Evolutionary conservation across 2,113 vertebrate genomes (phyloP).

Genomic region (Corythaeola cristata): DNA sequence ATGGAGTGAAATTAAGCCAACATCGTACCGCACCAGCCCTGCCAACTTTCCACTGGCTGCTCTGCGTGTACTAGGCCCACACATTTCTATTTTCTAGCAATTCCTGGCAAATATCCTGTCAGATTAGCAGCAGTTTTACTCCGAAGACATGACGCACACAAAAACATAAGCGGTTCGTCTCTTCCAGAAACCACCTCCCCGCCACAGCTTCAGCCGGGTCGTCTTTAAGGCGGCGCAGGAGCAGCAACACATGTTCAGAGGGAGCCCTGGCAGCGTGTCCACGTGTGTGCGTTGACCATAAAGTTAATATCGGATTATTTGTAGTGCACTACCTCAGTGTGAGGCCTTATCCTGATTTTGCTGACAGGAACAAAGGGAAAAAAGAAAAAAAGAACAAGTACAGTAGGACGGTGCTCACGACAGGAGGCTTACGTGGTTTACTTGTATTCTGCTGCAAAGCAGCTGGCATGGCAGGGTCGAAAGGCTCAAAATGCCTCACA

Average conservation of each 20-base stretch:
- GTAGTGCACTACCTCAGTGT: not conserved
- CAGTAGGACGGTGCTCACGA: not conserved
- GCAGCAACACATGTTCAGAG: not conserved
- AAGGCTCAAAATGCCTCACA: not conserved
- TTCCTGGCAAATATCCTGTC: slow-evolving; percentile 55
- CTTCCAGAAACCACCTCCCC: not conserved
- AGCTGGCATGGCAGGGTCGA: not conserved
- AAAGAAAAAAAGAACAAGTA: not conserved
- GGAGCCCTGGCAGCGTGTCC: not conserved
- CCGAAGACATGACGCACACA: not conserved
- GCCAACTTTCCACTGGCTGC: slow-evolving; percentile 58
- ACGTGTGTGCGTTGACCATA: accelerated
- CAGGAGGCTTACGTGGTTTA: not conserved
- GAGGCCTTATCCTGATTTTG: not conserved
- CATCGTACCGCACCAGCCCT: not conserved
- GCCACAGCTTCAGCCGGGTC: not conserved
- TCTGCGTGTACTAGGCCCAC: not conserved
- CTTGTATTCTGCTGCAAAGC: not conserved
- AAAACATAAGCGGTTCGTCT: not conserved
- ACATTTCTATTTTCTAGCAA: slow-evolving; percentile 54
- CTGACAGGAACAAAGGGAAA: not conserved
- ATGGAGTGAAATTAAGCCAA: slow-evolving; percentile 19
- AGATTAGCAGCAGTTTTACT: slow-evolving; percentile 24
- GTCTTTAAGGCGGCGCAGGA: not conserved
- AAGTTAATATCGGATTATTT: not conserved